Percentiles rank a stretch among this genome's conserved stretches.
phyloP scores from a whole-genome alignment of 2,888 invertebrate species.

The Endomychus coccineus region DNA sequence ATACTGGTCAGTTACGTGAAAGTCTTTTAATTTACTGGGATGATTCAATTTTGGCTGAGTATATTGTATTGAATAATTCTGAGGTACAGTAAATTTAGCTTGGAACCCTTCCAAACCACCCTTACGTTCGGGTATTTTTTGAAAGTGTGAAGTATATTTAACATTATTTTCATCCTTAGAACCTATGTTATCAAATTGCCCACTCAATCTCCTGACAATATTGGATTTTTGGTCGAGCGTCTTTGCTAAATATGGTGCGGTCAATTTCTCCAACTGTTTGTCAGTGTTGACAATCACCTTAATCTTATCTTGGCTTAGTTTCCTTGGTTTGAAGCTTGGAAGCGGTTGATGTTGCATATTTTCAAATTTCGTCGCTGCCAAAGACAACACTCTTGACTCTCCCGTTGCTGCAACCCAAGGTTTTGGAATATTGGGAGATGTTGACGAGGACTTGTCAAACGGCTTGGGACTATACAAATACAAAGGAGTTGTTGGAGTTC shows the following conservation, averaged over 20 bases:
- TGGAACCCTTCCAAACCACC: constrained; percentile 8
- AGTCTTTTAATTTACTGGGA: too few relatives aligned
- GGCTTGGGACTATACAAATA: constrained; percentile 42
- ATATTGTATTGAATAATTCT: constrained; percentile 19
- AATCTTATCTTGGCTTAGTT: constrained; percentile 34
- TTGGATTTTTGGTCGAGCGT: constrained; percentile 27
- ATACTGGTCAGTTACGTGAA: too few relatives aligned
- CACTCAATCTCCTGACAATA: constrained; percentile 39
- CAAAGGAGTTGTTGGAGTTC: constrained; percentile 22
- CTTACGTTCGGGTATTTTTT: constrained; percentile 3
- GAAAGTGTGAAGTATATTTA: constrained; percentile 18
- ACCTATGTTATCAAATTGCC: constrained; percentile 35
- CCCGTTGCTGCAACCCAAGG: constrained; percentile 47
- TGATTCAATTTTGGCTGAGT: constrained; percentile 12
- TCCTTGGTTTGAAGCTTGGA: constrained; percentile 26
- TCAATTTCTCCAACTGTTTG: constrained; percentile 27
- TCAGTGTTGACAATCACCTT: constrained; percentile 22
- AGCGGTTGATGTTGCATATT: constrained; percentile 11
- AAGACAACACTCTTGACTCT: constrained; percentile 47
- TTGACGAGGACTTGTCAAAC: constrained; percentile 17
- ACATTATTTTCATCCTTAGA: constrained; percentile 13
- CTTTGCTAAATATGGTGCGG: constrained; percentile 33
- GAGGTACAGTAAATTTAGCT: constrained; percentile 14
- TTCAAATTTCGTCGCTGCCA: constrained; percentile 53
- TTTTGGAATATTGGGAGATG: constrained; percentile 27